Percentiles rank a stretch among this genome's conserved stretches.
phyloP scores from a whole-genome alignment of 2,797 vertebrate genomes.

The Smutsia gigantea region DNA sequence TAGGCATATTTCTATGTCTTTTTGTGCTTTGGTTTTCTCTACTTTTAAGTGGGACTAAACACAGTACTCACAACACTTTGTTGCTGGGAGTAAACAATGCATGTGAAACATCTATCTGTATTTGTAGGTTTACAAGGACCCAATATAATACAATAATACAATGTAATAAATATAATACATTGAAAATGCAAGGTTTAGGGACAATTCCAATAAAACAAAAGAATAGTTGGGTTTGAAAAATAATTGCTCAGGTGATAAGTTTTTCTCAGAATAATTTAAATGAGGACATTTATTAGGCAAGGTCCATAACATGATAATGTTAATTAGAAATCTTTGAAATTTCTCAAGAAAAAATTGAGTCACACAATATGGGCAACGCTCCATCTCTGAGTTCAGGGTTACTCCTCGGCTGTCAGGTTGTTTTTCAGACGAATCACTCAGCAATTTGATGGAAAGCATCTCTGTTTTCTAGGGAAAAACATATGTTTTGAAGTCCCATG shows the following conservation, averaged over 20 bases:
- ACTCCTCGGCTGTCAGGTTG: not conserved
- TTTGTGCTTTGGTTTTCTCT: not conserved
- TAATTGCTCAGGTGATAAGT: not conserved
- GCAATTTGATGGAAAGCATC: not conserved
- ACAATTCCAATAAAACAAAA: not conserved
- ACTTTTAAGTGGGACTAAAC: slow-evolving; percentile 2
- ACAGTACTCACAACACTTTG: not conserved
- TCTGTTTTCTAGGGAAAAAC: not conserved
- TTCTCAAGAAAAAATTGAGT: not conserved
- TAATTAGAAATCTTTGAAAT: not conserved
- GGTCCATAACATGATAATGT: not conserved
- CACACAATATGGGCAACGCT: not conserved
- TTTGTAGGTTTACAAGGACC: not conserved
- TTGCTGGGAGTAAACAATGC: not conserved
- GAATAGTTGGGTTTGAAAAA: not conserved
- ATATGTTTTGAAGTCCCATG: not conserved
- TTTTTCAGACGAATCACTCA: not conserved
- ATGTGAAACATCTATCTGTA: not conserved
- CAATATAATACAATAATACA: not conserved
- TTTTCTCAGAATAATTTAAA: slow-evolving; percentile 21
- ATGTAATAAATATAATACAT: not conserved
- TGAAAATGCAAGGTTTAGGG: not conserved
- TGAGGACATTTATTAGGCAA: not conserved
- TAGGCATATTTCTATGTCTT: not conserved
- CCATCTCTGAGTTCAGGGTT: not conserved